phyloP scores from a whole-genome alignment of 2,888 invertebrate genomes.

The Micoletzkya japonica region DNA sequence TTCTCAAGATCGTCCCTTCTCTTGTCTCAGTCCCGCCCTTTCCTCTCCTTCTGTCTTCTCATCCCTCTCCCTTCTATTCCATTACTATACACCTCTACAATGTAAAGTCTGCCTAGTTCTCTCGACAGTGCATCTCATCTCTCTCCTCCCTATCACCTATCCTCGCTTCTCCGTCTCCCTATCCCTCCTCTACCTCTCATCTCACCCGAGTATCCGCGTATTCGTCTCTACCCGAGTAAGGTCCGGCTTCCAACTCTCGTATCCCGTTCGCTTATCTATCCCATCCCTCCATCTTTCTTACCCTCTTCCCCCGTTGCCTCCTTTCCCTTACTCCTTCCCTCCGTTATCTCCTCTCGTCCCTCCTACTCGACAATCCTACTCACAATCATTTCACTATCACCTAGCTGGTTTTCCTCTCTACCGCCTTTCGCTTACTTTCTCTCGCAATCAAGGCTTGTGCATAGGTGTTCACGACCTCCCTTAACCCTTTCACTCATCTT shows the following conservation, averaged over 20 bases:
- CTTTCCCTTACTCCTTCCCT: slow-evolving; percentile 1
- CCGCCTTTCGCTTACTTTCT: background rate
- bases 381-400: slow-evolving; percentile 20
- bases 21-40: background rate
- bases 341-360: slow-evolving; percentile 13
- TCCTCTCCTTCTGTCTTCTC: background rate
- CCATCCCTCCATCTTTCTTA: background rate
- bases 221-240: background rate
- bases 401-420: slow-evolving; percentile 8
- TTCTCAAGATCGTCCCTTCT: background rate
- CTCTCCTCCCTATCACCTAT: background rate
- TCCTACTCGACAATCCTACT: background rate
- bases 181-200: too few relatives aligned
- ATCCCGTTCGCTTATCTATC: too few relatives aligned
- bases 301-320: background rate
- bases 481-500: too few relatives aligned
- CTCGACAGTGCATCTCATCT: slow-evolving; percentile 3
- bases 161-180: too few relatives aligned
- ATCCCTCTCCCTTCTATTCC: slow-evolving; percentile 3
- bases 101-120: background rate
- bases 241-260: background rate
- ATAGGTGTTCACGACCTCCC: too few relatives aligned
- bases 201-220: too few relatives aligned
- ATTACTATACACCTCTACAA: background rate
- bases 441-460: too few relatives aligned